Evolutionary conservation across 92 coral and sea anemone genomes (phyloP), one percentile per base, ranked within the genome.

Genomic region (Scolanthus callimorphus): DNA sequence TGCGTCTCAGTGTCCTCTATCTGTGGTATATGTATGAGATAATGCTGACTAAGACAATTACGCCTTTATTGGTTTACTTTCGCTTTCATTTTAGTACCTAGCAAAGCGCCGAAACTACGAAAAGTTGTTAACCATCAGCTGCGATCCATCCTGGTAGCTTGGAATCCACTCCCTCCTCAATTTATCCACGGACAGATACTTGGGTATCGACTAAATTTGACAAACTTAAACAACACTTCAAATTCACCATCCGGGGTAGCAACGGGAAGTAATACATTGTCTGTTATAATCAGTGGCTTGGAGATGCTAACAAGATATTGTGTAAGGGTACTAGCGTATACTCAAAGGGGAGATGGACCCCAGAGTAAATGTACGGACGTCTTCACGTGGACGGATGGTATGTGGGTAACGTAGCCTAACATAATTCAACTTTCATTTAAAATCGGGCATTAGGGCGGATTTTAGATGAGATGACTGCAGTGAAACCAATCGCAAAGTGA

Each of bases 111-210:
- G 27, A 0, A 61, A n/a, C 61, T 68, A 17, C 51, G 75, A 17
- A 29, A 67, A 20, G 74, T 70, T 53, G 23, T 44, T 2, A 50
- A 83, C 9, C 26, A 49, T 1, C 69, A 51, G 22, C 56, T 71
- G 50, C 48, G 70, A 59, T 65, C 84, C 58, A 61, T 77, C 27
- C 52, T 59, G 20, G 80, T 85, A 21, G 60, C 81, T 27, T 85
- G 94, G 94, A 64, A 82, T 70, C 84, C 84, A 17, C 67, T 85
- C 45, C 64, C 74, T 37, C 58, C 25, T 17, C 49, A 20, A n/a
- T 20, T 63, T 50, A 49, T 27, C 25, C 44, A 85, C 49, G 94
- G 88, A 11, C 51, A 70, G 20, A 39, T 85, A 43, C 39, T 44
- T 25, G 94, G 94, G 19, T 85, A 85, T 45, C 63, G 37, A 28